Evolutionary conservation across 2,113 vertebrate genomes (phyloP).

Genomic region (Zeus faber): DNA sequence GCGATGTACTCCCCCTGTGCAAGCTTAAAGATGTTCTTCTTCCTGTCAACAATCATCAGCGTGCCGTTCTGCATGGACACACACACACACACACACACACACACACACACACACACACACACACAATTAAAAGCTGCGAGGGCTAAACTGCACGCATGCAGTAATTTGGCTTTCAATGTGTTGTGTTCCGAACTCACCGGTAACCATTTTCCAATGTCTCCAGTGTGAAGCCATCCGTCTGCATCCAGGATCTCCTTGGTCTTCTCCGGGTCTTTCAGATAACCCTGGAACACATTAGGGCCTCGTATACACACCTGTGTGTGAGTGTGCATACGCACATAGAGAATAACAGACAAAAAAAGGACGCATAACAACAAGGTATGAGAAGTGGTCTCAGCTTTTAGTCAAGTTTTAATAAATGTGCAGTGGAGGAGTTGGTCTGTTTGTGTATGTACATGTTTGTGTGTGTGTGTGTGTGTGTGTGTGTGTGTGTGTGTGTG

Average conservation of each 20-base stretch:
- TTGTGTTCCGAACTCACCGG: conserved; percentile 76
- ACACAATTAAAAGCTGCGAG: too few relatives aligned
- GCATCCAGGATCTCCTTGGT: conserved; percentile 85
- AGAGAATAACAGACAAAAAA: not conserved
- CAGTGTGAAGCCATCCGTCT: conserved; percentile 93
- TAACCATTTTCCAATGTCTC: conserved; percentile 94
- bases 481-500: conserved; percentile 15
- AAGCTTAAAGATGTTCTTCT: conserved; percentile 98
- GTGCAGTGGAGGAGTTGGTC: not conserved
- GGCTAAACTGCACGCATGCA: too few relatives aligned
- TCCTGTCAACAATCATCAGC: conserved; percentile 94
- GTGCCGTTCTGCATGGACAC: conserved; percentile 85
- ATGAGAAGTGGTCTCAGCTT: not conserved
- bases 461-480: conserved; percentile 11
- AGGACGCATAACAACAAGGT: not conserved
- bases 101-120: too few relatives aligned
- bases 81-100: too few relatives aligned
- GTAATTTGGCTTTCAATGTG: not conserved
- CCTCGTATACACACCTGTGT: conserved; percentile 91
- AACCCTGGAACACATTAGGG: conserved; percentile 87
- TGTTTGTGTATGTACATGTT: not conserved
- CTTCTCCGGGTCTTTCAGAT: conserved; percentile 89
- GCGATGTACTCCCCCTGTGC: conserved; percentile 97
- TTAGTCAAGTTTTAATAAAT: not conserved
- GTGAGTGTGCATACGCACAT: not conserved